Percentiles rank a stretch among this genome's conserved stretches.
Conservation (phyloP, 64 coral and sea anemone species). For the Dendronephthya gigantea region DNA sequence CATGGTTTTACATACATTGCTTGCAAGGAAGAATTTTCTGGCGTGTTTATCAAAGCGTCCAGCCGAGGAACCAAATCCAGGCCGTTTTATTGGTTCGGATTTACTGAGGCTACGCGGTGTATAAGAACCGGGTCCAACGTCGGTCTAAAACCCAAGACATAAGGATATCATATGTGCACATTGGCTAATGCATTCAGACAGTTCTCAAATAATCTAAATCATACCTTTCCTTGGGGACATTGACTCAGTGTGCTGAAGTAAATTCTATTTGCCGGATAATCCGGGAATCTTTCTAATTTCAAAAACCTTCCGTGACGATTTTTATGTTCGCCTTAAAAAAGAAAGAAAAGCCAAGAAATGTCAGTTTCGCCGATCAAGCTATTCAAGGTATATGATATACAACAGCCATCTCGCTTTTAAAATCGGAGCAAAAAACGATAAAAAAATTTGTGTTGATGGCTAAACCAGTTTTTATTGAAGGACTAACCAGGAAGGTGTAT, state of each 20-base stretch:
- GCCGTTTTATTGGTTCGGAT: conserved; percentile 45
- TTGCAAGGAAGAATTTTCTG: conserved; percentile 75
- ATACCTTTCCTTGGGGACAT: conserved; percentile 70
- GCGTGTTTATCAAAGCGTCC: conserved; percentile 80
- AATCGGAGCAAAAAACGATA: too few relatives aligned
- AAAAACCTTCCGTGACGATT: conserved; percentile 69
- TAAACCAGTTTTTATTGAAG: too few relatives aligned
- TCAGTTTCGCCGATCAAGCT: too few relatives aligned
- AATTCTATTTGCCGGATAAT: conserved; percentile 72
- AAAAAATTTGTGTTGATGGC: too few relatives aligned
- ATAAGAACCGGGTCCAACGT: conserved; percentile 70
- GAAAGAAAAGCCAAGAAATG: too few relatives aligned
- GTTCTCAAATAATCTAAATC: neutral
- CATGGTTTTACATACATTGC: conserved; percentile 65
- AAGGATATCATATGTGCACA: neutral
- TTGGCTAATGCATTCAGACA: neutral
- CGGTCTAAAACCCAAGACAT: conserved; percentile 34
- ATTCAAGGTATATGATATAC: too few relatives aligned
- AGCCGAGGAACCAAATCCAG: conserved; percentile 86
- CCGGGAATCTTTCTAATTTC: conserved; percentile 70
- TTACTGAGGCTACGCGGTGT: conserved; percentile 50
- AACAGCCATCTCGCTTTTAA: too few relatives aligned
- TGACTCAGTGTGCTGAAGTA: conserved; percentile 90
- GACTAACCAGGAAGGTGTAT: too few relatives aligned
- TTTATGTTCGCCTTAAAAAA: conserved; percentile 54